Percentiles rank a stretch among this genome's conserved stretches.
phyloP scores from a whole-genome alignment of 2,797 vertebrate species.

The Oophaga sylvatica region DNA sequence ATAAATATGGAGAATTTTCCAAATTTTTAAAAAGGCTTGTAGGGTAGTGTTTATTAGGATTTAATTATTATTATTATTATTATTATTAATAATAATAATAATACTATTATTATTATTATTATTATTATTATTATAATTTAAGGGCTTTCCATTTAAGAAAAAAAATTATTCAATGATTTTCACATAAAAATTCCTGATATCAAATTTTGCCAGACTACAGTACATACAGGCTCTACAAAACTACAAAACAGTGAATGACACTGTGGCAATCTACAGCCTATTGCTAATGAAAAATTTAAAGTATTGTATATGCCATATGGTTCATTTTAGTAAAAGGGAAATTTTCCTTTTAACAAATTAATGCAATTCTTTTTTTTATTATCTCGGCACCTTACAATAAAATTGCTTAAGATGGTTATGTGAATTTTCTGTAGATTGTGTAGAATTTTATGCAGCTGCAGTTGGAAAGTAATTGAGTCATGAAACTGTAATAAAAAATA shows the following conservation, averaged over 20 bases:
- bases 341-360: background rate
- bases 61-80: too few species aligned
- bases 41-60: too few species aligned
- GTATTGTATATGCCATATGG: background rate
- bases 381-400: background rate
- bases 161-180: too few species aligned
- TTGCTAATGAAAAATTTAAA: background rate
- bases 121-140: too few species aligned
- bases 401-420: background rate
- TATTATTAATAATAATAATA: too few species aligned
- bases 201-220: background rate
- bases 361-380: background rate
- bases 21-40: too few species aligned
- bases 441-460: background rate
- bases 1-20: too few species aligned
- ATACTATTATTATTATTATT: too few species aligned
- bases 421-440: background rate
- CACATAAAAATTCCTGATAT: background rate
- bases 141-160: too few species aligned
- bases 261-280: background rate
- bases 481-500: conserved; percentile 12
- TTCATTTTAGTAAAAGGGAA: background rate
- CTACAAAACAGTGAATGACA: background rate
- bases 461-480: background rate
- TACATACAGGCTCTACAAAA: background rate